Percentiles rank a stretch among this genome's conserved stretches.
Evolutionary conservation across 2,888 invertebrate species (phyloP).

Genomic region (Atethmia centrago): DNA sequence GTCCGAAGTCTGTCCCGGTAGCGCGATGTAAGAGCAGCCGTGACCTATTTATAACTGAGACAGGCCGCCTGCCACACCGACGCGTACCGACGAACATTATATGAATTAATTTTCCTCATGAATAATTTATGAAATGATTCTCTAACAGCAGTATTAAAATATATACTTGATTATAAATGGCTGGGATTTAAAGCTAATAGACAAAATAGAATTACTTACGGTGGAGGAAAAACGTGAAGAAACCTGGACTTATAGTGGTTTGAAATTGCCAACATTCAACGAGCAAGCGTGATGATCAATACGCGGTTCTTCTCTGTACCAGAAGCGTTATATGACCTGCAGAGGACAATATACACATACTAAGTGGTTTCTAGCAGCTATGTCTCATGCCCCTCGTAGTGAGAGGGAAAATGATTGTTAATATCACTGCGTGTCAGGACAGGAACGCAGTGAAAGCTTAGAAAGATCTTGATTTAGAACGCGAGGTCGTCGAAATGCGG

Average conservation of each 20-base stretch:
- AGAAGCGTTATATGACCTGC: background rate
- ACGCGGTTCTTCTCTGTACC: background rate
- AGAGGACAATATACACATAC: background rate
- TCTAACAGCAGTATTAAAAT: constrained; percentile 6
- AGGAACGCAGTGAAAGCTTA: background rate
- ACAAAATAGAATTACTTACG: background rate
- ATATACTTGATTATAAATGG: background rate
- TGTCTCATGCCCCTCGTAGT: background rate
- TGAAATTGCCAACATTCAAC: background rate
- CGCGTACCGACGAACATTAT: constrained; percentile 2
- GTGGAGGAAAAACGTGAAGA: too few relatives aligned
- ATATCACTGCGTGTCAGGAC: background rate
- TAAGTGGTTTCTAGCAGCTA: background rate
- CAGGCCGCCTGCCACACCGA: constrained; percentile 41
- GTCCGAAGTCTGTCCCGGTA: constrained; percentile 26
- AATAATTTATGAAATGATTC: constrained; percentile 49
- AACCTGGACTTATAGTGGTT: background rate
- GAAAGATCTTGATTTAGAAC: background rate
- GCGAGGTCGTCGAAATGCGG: background rate
- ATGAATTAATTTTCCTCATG: constrained; percentile 25
- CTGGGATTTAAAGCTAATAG: background rate
- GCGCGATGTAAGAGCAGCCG: constrained; percentile 28
- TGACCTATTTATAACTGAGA: constrained; percentile 52
- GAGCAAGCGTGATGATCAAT: background rate
- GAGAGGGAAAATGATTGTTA: background rate